Evolutionary conservation across 2,888 invertebrate species (phyloP).

Genomic region (Melanostoma scalare): DNA sequence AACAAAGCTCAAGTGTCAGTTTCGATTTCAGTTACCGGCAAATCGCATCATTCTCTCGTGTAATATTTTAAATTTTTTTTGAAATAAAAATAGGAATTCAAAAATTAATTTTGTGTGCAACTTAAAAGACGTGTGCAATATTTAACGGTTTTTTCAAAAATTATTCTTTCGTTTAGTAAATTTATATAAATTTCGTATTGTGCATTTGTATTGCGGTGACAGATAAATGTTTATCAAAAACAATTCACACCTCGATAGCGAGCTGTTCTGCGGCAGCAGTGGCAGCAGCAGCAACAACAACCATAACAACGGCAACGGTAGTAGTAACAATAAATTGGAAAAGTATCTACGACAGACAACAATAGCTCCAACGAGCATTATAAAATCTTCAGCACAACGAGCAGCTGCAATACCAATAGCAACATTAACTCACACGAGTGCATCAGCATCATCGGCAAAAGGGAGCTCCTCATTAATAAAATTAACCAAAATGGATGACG

Average conservation of each 20-base stretch:
- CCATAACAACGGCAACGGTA: slow-evolving; percentile 68
- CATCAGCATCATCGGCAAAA: slow-evolving; percentile 46
- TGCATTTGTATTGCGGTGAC: slow-evolving; percentile 41
- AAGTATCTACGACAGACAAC: slow-evolving; percentile 76
- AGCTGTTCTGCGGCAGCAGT: slow-evolving; percentile 74
- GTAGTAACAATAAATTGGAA: slow-evolving; percentile 48
- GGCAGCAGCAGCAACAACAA: slow-evolving; percentile 74
- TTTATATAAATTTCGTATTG: slow-evolving; percentile 23
- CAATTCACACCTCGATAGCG: slow-evolving; percentile 76
- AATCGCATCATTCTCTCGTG: slow-evolving; percentile 37
- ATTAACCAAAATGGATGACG: slow-evolving; percentile 72
- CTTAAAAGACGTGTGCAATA: background rate
- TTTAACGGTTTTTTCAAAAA: slow-evolving; percentile 15
- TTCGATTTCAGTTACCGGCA: slow-evolving; percentile 67
- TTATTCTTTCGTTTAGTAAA: slow-evolving; percentile 1
- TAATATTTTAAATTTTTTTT: slow-evolving; percentile 30
- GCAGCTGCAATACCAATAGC: slow-evolving; percentile 73
- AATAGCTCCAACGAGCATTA: slow-evolving; percentile 73
- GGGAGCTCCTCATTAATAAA: slow-evolving; percentile 59
- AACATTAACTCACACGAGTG: slow-evolving; percentile 64
- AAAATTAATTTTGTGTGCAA: slow-evolving; percentile 14
- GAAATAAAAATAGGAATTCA: slow-evolving; percentile 11
- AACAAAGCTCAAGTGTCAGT: slow-evolving; percentile 43
- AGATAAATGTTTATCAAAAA: slow-evolving; percentile 77
- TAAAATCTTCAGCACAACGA: slow-evolving; percentile 73